Percentiles rank a stretch among this genome's conserved stretches.
Evolutionary conservation across 2,113 vertebrate genomes (phyloP).

Genomic region (Todiramphus saurophagus): DNA sequence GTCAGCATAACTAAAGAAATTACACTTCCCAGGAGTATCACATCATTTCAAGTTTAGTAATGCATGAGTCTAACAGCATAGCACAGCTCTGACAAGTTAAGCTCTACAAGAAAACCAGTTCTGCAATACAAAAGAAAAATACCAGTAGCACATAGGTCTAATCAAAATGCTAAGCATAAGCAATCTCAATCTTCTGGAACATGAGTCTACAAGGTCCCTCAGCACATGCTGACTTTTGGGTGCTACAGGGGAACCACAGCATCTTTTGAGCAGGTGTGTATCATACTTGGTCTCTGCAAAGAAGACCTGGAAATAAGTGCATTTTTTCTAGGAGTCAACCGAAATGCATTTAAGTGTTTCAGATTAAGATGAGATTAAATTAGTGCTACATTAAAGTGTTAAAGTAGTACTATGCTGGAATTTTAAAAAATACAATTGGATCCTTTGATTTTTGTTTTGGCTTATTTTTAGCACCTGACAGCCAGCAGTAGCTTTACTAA

Average conservation of each 20-base stretch:
- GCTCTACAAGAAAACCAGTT: background rate
- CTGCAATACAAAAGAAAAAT: background rate
- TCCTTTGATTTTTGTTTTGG: background rate
- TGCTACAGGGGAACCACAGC: background rate
- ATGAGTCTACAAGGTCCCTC: background rate
- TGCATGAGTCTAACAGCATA: background rate
- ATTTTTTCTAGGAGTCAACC: background rate
- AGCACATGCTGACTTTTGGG: background rate
- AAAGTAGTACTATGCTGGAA: background rate
- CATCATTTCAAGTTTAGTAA: constrained; percentile 20
- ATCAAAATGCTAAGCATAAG: background rate
- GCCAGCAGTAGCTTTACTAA: background rate
- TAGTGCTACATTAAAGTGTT: background rate
- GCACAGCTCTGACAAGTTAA: background rate
- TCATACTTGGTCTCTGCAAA: background rate
- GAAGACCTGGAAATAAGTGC: background rate
- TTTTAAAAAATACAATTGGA: background rate
- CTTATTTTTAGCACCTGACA: background rate
- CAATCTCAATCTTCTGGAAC: background rate
- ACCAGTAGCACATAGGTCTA: background rate
- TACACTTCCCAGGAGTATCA: background rate
- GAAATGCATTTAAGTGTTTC: background rate
- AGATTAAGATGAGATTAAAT: background rate
- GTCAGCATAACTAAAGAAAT: constrained; percentile 24
- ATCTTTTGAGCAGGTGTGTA: background rate